Base-by-base conservation (phyloP, 2,888 invertebrate species). In the Drosophila setosimentum region DNA sequence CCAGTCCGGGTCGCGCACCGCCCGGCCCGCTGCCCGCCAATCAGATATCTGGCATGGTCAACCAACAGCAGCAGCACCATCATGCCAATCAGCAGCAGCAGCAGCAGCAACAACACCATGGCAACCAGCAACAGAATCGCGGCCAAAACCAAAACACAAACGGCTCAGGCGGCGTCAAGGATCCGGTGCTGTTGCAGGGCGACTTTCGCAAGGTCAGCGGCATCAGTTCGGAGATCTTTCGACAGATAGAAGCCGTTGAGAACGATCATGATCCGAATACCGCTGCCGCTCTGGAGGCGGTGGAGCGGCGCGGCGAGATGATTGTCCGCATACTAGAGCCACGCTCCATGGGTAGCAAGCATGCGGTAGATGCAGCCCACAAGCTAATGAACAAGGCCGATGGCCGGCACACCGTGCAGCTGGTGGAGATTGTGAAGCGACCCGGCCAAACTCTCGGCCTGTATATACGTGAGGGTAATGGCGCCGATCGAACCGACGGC, bases 401-500 rank as follows among this genome's bases (percentile, higher is more conserved):
- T 82, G 94, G 96, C 21, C 95, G 96, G 85, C 96, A 97, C 92
- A 95, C 96, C 83, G 97, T 98, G 30, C 77, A 97, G 93, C 96
- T 99, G 92, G 99, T 99, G 85, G 99, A 99, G 94, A 99, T 99
- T 91, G 98, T 99, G 82, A 99, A 99, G 94, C 95, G 99, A 87
- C 99, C 99, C 0, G 99, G 99, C 18, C 99, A 99, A 94, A 99
- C 99, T 37, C 94, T 99, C 77, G 99, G 99, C 50, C 95, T 99
- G 72, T 99, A 99, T 93, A 99, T 99, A 91, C 95, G 99, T 48
- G 99, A 99, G 95, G 99, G 99, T n/a, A 99, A 99, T 91, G 99
- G 99, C n/a, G 96, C 97, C 63, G 98, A 98, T 90, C 95, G 98
- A 73, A 96, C 96, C 54, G 98, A 99, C 91, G 99, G 99, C 53